Conservation (phyloP, 2,888 invertebrate genomes). For the Maniola hyperantus region DNA sequence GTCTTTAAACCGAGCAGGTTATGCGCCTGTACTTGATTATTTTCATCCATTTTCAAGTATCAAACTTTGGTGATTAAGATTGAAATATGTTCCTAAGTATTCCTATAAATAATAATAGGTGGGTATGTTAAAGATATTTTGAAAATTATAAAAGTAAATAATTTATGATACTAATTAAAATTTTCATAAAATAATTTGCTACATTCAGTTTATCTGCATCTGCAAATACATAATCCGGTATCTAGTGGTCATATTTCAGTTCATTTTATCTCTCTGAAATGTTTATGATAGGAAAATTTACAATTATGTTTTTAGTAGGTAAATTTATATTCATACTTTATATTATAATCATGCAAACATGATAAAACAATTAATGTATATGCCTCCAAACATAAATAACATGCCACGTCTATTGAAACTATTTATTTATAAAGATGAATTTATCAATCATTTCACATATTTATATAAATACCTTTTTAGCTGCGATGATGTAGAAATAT, state of each 20-base stretch:
- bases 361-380: too few species aligned
- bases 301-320: neutral
- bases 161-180: too few species aligned
- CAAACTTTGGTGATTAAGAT: neutral
- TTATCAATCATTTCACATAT: too few species aligned
- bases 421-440: neutral
- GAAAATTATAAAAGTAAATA: neutral
- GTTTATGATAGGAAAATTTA: neutral
- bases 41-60: conserved; percentile 54
- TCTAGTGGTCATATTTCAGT: neutral
- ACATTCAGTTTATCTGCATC: neutral
- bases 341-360: too few species aligned
- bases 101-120: neutral
- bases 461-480: neutral
- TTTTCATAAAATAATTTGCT: neutral
- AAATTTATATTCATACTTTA: too few species aligned
- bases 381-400: too few species aligned
- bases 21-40: conserved; percentile 66
- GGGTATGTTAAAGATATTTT: neutral
- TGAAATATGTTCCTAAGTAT: neutral
- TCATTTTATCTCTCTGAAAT: neutral
- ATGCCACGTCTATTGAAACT: too few species aligned
- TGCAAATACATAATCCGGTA: neutral
- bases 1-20: conserved; percentile 69
- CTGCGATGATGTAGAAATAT: neutral